A percentile compares a stretch with the other conserved stretches of the same genome.
Evolutionary conservation across 2,113 vertebrate genomes (phyloP).

Genomic region (Origma solitaria): DNA sequence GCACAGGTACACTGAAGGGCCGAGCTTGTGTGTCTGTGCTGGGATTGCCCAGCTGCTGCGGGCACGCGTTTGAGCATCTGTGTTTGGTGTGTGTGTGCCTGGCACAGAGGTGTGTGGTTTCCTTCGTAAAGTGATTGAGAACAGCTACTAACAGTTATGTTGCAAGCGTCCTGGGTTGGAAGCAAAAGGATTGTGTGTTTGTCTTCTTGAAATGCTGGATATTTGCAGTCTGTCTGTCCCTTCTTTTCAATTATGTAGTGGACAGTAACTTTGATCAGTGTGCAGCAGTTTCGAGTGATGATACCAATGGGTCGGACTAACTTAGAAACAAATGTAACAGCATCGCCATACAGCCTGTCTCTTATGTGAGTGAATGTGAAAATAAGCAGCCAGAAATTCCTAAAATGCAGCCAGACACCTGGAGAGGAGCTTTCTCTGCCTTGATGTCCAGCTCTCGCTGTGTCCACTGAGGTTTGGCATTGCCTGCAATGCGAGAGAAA

Average conservation of each 20-base stretch:
- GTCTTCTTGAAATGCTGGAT: not conserved
- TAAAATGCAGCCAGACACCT: not conserved
- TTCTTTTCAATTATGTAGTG: not conserved
- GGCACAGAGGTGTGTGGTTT: not conserved
- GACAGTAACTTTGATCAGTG: not conserved
- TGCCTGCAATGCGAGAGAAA: not conserved
- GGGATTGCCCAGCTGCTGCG: rapidly evolving
- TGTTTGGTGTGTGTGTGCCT: not conserved
- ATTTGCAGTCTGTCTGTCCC: not conserved
- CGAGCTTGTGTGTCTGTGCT: not conserved
- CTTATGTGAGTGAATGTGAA: not conserved
- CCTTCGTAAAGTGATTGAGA: not conserved
- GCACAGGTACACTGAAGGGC: not conserved
- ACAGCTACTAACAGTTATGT: not conserved
- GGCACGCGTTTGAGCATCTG: not conserved
- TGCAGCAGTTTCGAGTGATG: not conserved
- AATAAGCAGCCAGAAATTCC: not conserved
- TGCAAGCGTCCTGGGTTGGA: not conserved
- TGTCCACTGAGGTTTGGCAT: not conserved
- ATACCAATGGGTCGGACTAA: not conserved
- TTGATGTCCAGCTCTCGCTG: not conserved
- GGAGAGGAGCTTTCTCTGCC: not conserved
- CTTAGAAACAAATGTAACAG: not conserved
- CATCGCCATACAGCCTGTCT: not conserved
- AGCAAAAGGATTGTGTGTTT: not conserved